Conservation (phyloP, 2,113 vertebrate species). For the Grammomys surdaster region DNA sequence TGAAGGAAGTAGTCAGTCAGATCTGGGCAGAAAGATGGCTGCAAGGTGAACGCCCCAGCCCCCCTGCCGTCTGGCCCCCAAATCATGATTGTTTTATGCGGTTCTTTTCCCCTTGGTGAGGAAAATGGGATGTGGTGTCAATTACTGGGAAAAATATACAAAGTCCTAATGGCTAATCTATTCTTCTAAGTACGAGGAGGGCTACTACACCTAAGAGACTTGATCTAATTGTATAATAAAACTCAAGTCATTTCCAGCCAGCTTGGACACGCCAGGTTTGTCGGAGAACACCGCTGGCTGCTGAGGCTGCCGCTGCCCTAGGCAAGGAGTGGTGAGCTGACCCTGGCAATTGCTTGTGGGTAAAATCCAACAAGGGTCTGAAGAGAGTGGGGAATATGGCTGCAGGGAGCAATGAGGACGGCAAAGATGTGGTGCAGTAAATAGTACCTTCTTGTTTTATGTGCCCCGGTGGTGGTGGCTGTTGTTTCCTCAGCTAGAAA, state of each 20-base stretch:
- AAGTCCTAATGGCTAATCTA: conserved; percentile 79
- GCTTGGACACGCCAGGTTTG: conserved; percentile 9
- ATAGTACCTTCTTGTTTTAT: conserved; percentile 80
- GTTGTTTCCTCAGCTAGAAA: conserved; percentile 65
- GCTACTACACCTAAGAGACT: conserved; percentile 79
- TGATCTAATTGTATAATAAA: conserved; percentile 80
- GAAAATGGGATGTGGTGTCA: conserved; percentile 83
- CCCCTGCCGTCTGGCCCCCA: conserved; percentile 36
- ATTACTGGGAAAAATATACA: conserved; percentile 82
- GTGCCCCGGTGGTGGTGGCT: conserved; percentile 59
- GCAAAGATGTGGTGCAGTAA: conserved; percentile 68
- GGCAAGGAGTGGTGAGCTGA: conserved; percentile 56
- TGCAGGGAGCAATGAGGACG: conserved; percentile 63
- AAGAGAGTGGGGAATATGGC: conserved; percentile 66
- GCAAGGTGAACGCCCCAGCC: not conserved
- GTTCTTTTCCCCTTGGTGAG: conserved; percentile 76
- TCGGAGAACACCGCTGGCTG: conserved; percentile 40
- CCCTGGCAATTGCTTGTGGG: conserved; percentile 76
- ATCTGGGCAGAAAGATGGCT: not conserved
- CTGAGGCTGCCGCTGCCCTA: not conserved
- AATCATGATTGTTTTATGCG: conserved; percentile 81
- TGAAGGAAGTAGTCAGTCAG: not conserved
- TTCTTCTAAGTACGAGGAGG: conserved; percentile 79
- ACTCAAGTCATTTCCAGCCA: conserved; percentile 75
- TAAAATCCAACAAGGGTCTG: conserved; percentile 66